Base-by-base conservation (phyloP, 2,113 vertebrate genomes). In the Eulacestoma nigropectus region DNA sequence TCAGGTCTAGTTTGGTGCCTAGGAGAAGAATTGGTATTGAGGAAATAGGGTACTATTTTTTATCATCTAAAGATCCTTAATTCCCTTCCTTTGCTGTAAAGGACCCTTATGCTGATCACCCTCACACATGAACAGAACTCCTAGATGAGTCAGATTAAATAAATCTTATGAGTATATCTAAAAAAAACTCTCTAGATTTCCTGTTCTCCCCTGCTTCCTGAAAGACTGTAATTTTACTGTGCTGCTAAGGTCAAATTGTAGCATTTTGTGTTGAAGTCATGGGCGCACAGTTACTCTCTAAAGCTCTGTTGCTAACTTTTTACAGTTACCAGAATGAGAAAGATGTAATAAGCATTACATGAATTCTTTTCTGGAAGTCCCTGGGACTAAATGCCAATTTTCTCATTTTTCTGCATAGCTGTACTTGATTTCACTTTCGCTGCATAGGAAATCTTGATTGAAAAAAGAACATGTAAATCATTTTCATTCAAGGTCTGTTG, bases 251-350 rank as follows among this genome's bases (percentile, higher is more conserved):
- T 74, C 20, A 27, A 84, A 55, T 19, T 49, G 9, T n/a, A 84
- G 14, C 4, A 56, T 65, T 85, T 30, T 59, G 5, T 59, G 13
- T 49, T 70, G 62, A 82, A 79, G 22, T 22, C 20, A 25, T 32
- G 18, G 33, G 9, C 0, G 0, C 32, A 62, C 3, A 26, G 17
- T n/a, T 59, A 32, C 32, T 56, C 25, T 29, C 23, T 35, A 78
- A 68, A 88, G 11, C 13, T 70, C 29, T 55, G 9, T 32, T 57
- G 33, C 13, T 60, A 39, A 27, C 16, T 81, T 64, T 73, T 33
- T 22, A 32, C 16, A 29, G 13, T 46, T 63, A 64, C 4, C 21
- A 75, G 47, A 29, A 57, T 37, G 16, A 79, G 14, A 89, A 73
- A 17, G 32, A 37, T 37, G 22, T 21, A 50, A 57, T 63, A 46